Conservation (phyloP, 1,140 invertebrate genomes). For the Nixonia krombeini region DNA sequence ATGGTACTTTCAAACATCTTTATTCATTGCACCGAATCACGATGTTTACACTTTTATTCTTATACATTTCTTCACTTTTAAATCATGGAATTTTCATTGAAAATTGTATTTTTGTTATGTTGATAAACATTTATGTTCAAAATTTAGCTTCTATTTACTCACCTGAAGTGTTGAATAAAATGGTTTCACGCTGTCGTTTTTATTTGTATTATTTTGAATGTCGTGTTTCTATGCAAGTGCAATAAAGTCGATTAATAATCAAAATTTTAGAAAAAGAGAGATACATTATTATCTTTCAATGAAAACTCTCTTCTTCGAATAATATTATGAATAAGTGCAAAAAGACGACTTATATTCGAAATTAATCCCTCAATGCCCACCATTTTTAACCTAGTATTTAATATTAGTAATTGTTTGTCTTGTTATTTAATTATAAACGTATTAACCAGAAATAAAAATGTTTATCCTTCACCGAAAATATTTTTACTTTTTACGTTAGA, state of each 20-base stretch:
- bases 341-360: not conserved
- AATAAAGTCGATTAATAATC: not conserved
- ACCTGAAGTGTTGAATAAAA: not conserved
- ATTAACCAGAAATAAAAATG: too few relatives aligned
- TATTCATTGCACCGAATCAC: slow-evolving; percentile 6
- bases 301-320: slow-evolving; percentile 6
- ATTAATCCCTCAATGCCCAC: too few relatives aligned
- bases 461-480: too few relatives aligned
- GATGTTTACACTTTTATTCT: not conserved
- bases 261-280: slow-evolving; percentile 8
- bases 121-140: not conserved
- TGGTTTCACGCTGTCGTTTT: not conserved
- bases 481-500: too few relatives aligned
- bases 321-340: not conserved
- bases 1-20: slow-evolving; percentile 18
- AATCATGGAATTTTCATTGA: too few relatives aligned
- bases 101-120: too few relatives aligned
- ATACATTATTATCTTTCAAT: not conserved
- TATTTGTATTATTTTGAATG: slow-evolving; percentile 1
- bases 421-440: too few relatives aligned
- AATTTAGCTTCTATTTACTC: too few relatives aligned
- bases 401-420: too few relatives aligned
- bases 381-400: too few relatives aligned
- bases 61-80: too few relatives aligned
- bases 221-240: slow-evolving; percentile 7